These are phyloP conservation scores for Neoascia interrupta DNA, from an alignment of 2,888 invertebrate genomes.

Conservation along the genomic window DNA sequence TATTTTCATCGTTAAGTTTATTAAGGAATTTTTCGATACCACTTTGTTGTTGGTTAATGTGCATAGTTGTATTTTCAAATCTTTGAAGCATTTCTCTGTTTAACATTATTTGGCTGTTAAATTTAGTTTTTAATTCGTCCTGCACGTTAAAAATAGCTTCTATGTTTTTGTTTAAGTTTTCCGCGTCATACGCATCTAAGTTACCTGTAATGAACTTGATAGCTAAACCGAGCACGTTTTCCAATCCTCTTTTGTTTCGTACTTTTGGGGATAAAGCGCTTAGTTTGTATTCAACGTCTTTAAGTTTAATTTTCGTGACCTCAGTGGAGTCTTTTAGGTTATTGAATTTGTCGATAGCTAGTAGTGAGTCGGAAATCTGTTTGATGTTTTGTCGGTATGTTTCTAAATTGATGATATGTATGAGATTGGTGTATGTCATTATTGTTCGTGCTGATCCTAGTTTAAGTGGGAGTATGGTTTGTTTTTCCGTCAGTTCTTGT, in stretches of 20 bases:
- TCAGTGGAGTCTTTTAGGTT: conserved; percentile 13
- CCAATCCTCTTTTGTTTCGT: neutral
- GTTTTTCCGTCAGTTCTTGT: neutral
- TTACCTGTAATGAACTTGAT: neutral
- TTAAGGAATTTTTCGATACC: conserved; percentile 6
- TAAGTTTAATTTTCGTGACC: conserved; percentile 18
- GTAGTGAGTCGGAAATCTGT: conserved; percentile 7
- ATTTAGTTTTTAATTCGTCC: no score
- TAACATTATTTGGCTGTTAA: neutral
- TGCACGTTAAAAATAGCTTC: no score
- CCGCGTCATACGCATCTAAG: neutral
- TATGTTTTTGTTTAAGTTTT: neutral
- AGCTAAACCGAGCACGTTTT: neutral
- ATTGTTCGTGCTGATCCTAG: conserved; percentile 5
- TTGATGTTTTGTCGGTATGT: neutral
- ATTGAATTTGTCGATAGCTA: conserved; percentile 18
- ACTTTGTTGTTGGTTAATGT: conserved; percentile 3
- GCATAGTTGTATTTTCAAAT: neutral
- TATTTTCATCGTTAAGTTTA: neutral
- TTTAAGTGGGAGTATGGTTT: conserved; percentile 8
- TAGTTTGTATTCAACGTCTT: conserved; percentile 11
- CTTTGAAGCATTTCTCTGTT: neutral
- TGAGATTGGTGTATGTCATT: neutral
- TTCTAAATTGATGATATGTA: neutral
- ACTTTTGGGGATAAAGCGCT: neutral